phyloP scores from a whole-genome alignment of 2,888 invertebrate genomes.

The Pegoplata infirma region DNA sequence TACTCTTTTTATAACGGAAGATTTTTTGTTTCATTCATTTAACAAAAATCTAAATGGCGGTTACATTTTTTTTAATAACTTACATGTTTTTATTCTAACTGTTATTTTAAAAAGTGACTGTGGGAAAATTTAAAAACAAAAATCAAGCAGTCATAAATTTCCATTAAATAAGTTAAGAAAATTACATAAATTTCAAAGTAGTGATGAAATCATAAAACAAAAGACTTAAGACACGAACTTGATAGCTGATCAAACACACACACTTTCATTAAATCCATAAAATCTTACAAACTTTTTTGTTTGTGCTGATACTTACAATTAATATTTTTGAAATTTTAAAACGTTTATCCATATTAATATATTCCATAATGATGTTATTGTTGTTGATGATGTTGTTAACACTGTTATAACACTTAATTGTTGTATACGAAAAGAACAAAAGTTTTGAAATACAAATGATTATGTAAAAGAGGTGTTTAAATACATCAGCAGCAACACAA shows the following conservation, averaged over 20 bases:
- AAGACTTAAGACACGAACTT: background rate
- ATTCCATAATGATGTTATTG: constrained; percentile 56
- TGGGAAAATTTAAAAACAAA: background rate
- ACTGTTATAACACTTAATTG: background rate
- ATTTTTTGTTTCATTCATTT: too few species aligned
- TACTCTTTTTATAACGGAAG: too few species aligned
- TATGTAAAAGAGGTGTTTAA: background rate
- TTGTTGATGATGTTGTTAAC: background rate
- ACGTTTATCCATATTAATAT: constrained; percentile 71
- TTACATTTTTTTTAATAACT: background rate
- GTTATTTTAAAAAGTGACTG: background rate
- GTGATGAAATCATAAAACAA: background rate
- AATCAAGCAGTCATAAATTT: background rate
- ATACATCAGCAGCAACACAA: constrained; percentile 7
- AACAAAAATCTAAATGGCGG: too few species aligned
- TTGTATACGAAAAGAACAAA: background rate
- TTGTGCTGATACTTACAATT: constrained; percentile 69
- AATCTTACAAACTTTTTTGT: background rate
- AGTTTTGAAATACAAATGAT: background rate
- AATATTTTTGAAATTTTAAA: constrained; percentile 69
- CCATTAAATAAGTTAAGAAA: background rate
- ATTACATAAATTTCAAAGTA: background rate
- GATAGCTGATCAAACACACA: background rate
- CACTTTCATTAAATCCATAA: background rate
- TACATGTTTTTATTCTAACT: background rate